These are phyloP conservation scores for Drosophila sechellia DNA, from an alignment of 1,140 invertebrate genomes.

Conservation along the genomic window DNA sequence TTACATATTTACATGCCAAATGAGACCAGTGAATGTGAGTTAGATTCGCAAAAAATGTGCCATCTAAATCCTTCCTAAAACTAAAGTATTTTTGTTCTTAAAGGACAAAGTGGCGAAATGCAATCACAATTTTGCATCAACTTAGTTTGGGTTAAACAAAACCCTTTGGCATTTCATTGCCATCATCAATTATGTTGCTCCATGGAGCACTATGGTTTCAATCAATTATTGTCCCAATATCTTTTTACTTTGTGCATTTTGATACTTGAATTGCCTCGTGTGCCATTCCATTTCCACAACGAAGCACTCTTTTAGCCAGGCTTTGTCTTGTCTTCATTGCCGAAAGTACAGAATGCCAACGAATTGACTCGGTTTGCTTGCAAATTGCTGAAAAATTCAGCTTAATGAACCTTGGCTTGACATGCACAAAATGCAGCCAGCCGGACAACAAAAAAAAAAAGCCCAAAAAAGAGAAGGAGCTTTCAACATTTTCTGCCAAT, in stretches of 20 bases:
- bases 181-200: slow-evolving; percentile 15
- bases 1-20: slow-evolving; percentile 45
- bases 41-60: not conserved
- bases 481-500: slow-evolving; percentile 52
- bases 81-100: too few relatives aligned
- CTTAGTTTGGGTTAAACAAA: not conserved
- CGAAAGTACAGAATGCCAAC: slow-evolving; percentile 22
- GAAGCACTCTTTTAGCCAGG: slow-evolving; percentile 14
- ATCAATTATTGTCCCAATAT: slow-evolving; percentile 25
- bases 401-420: slow-evolving; percentile 57
- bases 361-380: slow-evolving; percentile 28
- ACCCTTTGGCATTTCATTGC: not conserved
- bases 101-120: too few relatives aligned
- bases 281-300: slow-evolving; percentile 23
- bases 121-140: not conserved
- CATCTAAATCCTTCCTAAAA: not conserved
- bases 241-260: slow-evolving; percentile 11
- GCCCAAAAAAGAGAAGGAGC: slow-evolving; percentile 6
- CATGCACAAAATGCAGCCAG: slow-evolving; percentile 5
- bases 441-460: not conserved
- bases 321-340: slow-evolving; percentile 26
- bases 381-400: slow-evolving; percentile 51
- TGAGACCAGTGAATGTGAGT: slow-evolving; percentile 25
- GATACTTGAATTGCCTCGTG: slow-evolving; percentile 28
- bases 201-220: not conserved